Base-by-base conservation (phyloP, 1,140 invertebrate species). In the Galleria mellonella region DNA sequence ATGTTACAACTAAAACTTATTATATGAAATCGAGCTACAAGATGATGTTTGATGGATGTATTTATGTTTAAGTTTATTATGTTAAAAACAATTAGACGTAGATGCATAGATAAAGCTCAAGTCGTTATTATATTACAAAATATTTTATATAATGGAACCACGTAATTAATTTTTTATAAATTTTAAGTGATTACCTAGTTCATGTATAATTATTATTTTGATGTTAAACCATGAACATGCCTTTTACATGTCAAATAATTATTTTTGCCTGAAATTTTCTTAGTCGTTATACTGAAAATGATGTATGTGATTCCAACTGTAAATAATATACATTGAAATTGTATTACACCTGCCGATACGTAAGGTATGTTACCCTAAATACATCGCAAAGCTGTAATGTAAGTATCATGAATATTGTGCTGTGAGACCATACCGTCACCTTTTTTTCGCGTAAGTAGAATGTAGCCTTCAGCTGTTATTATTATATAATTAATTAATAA, bases 211-310 rank as follows among this genome's bases (percentile, higher is more conserved):
- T 43, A 23, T 48, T 54, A 45, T 60, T 45, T 59, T 55, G 46
- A 50, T 61, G 54, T 60, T 44, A 47, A 55, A 70, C 72, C 76
- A 72, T 62, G 74, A 78, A 81, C 62, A 77, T 81, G 76, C 76
- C 76, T 78, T 78, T 53, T 64, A 73, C 49, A 55, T 46, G 31
- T 62, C 32, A 45, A 56, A 51, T 31, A 37, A 15, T 56, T 50
- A 58, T 62, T 53, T 62, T 66, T 59, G 58, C 62, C 52, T 51
- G 51, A 48, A 44, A 30, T 37, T 38, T 43, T 38, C 32, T 43
- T 56, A 51, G 28, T 23, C 17, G 28, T 40, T 27, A 33, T 47
- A 43, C 33, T 17, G 33, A 23, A 49, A 36, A 35, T 39, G 30
- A 35, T 54, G 33, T 32, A 37, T 46, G 17, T 23, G 36, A 43